Evolutionary conservation across 2,797 vertebrate species (phyloP), one percentile per base, ranked within the genome.

Genomic region (Characodon lateralis): DNA sequence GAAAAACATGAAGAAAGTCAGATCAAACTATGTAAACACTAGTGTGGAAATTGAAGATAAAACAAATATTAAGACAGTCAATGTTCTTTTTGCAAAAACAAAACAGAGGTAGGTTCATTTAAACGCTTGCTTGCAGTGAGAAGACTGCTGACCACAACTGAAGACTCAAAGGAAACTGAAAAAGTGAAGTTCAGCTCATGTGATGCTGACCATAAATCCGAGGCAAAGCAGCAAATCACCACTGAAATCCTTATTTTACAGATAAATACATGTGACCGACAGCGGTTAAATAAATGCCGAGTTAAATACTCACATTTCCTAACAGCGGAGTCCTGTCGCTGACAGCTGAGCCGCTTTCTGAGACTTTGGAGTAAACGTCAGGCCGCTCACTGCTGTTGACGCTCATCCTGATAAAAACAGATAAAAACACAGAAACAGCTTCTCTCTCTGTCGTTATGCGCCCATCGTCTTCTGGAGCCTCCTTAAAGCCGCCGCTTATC

Each of bases 291-390:
- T 24, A 14, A 35, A 35, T 4, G 35, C 35, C 3, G 13, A 14
- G 55, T 63, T 51, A 5, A 28, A 10, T 81, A 93, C 95, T 94
- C 84, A 96, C 95, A 86, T 91, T 79, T 51, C 31, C 16, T 28
- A 95, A 78, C 71, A 96, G 81, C 78, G 94, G 90, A 2, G 91
- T 65, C 0, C 76, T 78, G 50, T 94, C 92, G 35, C 69, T 71
- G 12, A 9, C 48, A 20, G 79, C 83, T 0, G 48, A 6, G 69
- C 87, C 66, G 6, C 65, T 68, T 14, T 9, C 2, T 13, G 5
- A 39, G n/a, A 7, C 6, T 39, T 76, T 56, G 26, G 9, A 4
- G 20, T 69, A 68, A 28, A 78, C 6, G 4, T 74, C 75, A 8
- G 35, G 8, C 75, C n/a, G 66, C 48, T 0, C 4, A 13, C 66